Conservation (phyloP, 2,888 invertebrate genomes). For the Hyposoter didymator region DNA sequence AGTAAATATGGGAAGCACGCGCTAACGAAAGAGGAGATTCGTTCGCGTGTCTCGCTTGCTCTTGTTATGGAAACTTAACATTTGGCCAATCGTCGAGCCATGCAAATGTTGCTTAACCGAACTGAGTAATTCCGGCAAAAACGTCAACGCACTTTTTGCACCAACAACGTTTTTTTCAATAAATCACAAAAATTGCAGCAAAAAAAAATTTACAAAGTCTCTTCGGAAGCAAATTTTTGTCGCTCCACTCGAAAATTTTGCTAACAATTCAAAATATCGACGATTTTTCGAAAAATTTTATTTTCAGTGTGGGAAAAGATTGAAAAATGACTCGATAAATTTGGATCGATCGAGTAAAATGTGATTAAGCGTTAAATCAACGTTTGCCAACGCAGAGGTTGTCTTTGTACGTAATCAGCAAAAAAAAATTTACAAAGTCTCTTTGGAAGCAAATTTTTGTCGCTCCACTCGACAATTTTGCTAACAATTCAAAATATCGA, state of each 20-base stretch:
- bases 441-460: too few species aligned
- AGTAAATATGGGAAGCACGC: slow-evolving; percentile 39
- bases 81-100: slow-evolving; percentile 22
- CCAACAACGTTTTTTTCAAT: too few species aligned
- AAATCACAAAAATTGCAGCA: too few species aligned
- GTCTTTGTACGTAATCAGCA: slow-evolving; percentile 21
- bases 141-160: slow-evolving; percentile 16
- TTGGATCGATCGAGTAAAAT: background rate
- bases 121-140: slow-evolving; percentile 8
- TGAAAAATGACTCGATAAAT: background rate
- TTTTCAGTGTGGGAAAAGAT: too few species aligned
- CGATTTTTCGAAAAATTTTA: too few species aligned
- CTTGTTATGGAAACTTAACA: background rate
- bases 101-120: slow-evolving; percentile 58
- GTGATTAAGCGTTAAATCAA: background rate
- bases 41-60: slow-evolving; percentile 2
- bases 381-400: background rate
- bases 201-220: too few species aligned
- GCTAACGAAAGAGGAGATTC: slow-evolving; percentile 30
- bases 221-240: too few species aligned
- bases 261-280: too few species aligned
- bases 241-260: too few species aligned
- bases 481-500: too few species aligned
- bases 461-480: too few species aligned
- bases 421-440: too few species aligned